Conservation (phyloP, 2,888 invertebrate species). For the Xestia xanthographa region DNA sequence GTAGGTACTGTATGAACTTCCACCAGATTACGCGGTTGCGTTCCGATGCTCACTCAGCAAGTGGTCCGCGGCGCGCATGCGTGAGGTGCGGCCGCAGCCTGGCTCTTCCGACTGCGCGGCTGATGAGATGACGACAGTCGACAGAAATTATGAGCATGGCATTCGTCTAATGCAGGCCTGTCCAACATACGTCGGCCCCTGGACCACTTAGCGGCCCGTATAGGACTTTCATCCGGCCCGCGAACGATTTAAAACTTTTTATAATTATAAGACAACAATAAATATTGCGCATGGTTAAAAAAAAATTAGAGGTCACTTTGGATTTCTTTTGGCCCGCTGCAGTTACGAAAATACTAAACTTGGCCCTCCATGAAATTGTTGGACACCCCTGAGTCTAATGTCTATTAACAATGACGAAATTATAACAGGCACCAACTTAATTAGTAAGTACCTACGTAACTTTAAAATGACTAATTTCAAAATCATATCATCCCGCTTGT, state of each 20-base stretch:
- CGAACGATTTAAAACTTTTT: too few species aligned
- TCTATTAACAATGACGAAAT: background rate
- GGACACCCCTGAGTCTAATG: too few species aligned
- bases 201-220: too few species aligned
- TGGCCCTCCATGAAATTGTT: too few species aligned
- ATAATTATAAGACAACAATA: too few species aligned
- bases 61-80: conserved; percentile 17
- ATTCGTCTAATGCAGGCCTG: background rate
- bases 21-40: background rate
- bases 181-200: too few species aligned
- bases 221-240: too few species aligned
- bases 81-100: background rate
- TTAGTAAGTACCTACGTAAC: background rate
- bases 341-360: too few species aligned
- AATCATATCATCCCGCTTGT: conserved; percentile 11
- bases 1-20: background rate
- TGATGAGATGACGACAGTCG: conserved; percentile 11
- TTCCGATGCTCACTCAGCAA: background rate
- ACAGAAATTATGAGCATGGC: background rate
- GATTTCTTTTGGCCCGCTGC: too few species aligned
- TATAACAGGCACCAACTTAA: background rate
- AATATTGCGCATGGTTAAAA: too few species aligned
- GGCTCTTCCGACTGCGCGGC: background rate
- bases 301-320: too few species aligned
- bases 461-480: background rate